These are phyloP conservation scores for Noctua pronuba DNA, from an alignment of 2,888 invertebrate species.

Conservation along the genomic window DNA sequence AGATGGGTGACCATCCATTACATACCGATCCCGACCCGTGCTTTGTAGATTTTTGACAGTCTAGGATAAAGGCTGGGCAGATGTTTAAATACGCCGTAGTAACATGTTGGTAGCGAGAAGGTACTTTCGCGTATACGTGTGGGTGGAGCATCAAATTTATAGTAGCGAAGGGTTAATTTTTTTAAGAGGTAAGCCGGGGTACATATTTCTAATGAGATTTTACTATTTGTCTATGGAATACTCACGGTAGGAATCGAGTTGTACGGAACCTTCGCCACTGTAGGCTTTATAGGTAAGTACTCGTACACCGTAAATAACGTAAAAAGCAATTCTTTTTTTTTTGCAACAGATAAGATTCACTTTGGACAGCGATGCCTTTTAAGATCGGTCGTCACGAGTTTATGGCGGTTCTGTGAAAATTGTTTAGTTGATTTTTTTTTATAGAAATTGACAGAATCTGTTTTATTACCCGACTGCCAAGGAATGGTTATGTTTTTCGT, in stretches of 20 bases:
- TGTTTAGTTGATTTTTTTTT: slow-evolving; percentile 15
- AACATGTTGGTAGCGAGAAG: background rate
- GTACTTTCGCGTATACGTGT: background rate
- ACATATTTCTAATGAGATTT: too few species aligned
- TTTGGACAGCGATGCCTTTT: slow-evolving; percentile 53
- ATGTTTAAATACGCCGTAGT: background rate
- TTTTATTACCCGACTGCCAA: background rate
- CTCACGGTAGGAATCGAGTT: too few species aligned
- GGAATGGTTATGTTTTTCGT: too few species aligned
- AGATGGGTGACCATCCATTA: background rate
- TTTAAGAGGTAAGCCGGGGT: too few species aligned
- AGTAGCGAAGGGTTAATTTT: too few species aligned
- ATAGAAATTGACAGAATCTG: background rate
- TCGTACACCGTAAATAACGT: slow-evolving; percentile 49
- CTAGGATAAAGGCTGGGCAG: background rate
- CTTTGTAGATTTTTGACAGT: background rate
- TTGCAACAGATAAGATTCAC: slow-evolving; percentile 60
- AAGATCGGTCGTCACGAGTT: slow-evolving; percentile 23
- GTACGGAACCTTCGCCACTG: too few species aligned
- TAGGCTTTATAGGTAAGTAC: too few species aligned
- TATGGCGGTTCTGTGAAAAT: slow-evolving; percentile 13
- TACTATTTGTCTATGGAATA: too few species aligned
- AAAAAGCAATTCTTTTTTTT: slow-evolving; percentile 45
- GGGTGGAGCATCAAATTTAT: too few species aligned
- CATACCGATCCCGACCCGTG: background rate